Base-by-base conservation (phyloP, 2,888 invertebrate genomes). In the Hemithea aestivaria region DNA sequence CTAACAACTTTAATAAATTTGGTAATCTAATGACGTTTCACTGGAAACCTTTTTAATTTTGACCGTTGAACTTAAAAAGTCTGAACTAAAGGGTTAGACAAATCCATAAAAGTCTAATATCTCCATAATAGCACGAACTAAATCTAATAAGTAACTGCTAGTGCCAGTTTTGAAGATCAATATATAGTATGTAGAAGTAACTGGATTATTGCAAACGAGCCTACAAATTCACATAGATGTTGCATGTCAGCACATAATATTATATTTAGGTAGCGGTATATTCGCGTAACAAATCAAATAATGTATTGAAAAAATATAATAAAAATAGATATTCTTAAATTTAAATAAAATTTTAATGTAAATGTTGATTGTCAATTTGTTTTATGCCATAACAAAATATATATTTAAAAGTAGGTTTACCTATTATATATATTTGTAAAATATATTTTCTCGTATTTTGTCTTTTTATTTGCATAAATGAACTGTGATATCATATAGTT, bases 401-500 rank as follows among this genome's bases (percentile, higher is more conserved):
- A n/a, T n/a, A n/a, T n/a, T n/a, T n/a, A n/a, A n/a, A n/a, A n/a
- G n/a, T n/a, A n/a, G n/a, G n/a, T n/a, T n/a, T n/a, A n/a, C n/a
- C n/a, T n/a, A n/a, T n/a, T n/a, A n/a, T n/a, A n/a, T n/a, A 41
- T 44, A 45, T 42, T 49, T 45, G 31, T 57, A 41, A 45, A 42
- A 48, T 57, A 54, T 55, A 30, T 58, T 60, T 59, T 53, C 48
- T 4, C 56, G 45, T 55, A 37, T 53, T 60, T 58, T 50, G 53
- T 61, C 53, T 60, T 56, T 65, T 82, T 80, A 74, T 83, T 87
- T 85, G 84, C 85, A 84, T 87, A 87, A 85, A 85, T 80, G 80
- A 85, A 79, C 87, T 87, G 87, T 87, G 87, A 87, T 87, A 87
- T 84, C 76, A 71, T 56, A 80, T 84, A 84, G 78, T 81, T 73